Evolutionary conservation across 2,888 invertebrate genomes (phyloP).

Genomic region (Hoplodrina ambigua): DNA sequence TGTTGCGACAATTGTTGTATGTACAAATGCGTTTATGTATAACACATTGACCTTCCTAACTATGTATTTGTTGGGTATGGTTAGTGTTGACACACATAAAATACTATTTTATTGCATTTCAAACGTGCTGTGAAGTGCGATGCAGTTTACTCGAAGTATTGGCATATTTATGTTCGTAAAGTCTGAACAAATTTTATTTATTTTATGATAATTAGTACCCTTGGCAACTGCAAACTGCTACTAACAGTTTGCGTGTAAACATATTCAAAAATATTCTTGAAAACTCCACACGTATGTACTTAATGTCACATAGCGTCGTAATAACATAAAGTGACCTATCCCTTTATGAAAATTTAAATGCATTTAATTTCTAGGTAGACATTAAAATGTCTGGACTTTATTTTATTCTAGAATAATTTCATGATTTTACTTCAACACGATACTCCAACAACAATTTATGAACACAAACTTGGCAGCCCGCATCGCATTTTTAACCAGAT

Average conservation of each 20-base stretch:
- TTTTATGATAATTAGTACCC: slow-evolving; percentile 45
- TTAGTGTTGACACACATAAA: slow-evolving; percentile 71
- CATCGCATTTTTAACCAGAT: slow-evolving; percentile 44
- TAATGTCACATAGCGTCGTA: slow-evolving; percentile 22
- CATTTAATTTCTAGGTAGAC: slow-evolving; percentile 26
- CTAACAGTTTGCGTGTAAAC: slow-evolving; percentile 29
- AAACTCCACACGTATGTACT: slow-evolving; percentile 30
- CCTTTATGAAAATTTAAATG: slow-evolving; percentile 33
- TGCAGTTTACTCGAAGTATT: slow-evolving; percentile 39
- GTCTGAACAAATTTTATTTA: slow-evolving; percentile 46
- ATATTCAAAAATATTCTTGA: slow-evolving; percentile 48
- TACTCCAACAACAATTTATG: slow-evolving; percentile 34
- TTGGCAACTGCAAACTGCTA: slow-evolving; percentile 23
- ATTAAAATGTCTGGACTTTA: slow-evolving; percentile 29
- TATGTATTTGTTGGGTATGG: slow-evolving; percentile 73
- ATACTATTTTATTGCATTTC: slow-evolving; percentile 58
- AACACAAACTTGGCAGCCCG: slow-evolving; percentile 43
- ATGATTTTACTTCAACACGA: slow-evolving; percentile 25
- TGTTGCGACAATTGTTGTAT: slow-evolving; percentile 56
- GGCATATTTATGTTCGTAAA: slow-evolving; percentile 28
- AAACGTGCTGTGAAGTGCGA: slow-evolving; percentile 41
- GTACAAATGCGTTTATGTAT: slow-evolving; percentile 54
- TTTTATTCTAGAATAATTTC: slow-evolving; percentile 30
- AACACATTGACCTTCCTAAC: slow-evolving; percentile 62
- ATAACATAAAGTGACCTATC: slow-evolving; percentile 38